Conservation (phyloP, 2,888 invertebrate genomes). For the Nebria salina region DNA sequence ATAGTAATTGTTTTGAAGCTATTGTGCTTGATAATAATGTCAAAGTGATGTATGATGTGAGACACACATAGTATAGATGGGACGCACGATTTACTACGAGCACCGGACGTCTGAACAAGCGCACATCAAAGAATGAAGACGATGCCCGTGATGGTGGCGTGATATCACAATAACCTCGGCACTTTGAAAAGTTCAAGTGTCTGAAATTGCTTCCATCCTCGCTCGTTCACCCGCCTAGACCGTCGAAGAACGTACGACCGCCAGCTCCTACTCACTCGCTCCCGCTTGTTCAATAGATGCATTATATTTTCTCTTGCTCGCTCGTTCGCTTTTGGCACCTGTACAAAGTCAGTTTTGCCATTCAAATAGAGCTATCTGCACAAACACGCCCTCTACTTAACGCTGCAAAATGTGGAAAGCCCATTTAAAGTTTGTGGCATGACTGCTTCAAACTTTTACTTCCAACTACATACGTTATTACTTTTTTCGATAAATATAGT, state of each 20-base stretch:
- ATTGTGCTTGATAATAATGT: no score
- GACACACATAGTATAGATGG: not conserved
- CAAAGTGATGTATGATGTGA: not conserved
- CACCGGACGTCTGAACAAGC: not conserved
- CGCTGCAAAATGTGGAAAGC: not conserved
- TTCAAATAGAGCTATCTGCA: not conserved
- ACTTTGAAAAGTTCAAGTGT: not conserved
- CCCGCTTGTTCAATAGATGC: not conserved
- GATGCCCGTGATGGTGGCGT: not conserved
- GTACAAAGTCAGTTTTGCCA: not conserved
- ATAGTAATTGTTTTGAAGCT: no score
- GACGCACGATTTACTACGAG: not conserved
- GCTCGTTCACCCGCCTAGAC: not conserved
- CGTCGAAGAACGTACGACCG: not conserved
- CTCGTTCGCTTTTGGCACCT: not conserved
- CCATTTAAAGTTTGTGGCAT: not conserved
- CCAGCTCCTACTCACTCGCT: not conserved
- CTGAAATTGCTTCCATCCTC: conserved; percentile 1
- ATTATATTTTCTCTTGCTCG: not conserved
- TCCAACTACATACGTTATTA: not conserved
- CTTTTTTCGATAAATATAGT: not conserved
- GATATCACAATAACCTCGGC: conserved; percentile 1
- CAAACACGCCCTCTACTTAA: not conserved
- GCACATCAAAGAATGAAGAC: not conserved
- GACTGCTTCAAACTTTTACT: not conserved